phyloP scores from a whole-genome alignment of 2,113 vertebrate species.

The Thunnus thynnus region DNA sequence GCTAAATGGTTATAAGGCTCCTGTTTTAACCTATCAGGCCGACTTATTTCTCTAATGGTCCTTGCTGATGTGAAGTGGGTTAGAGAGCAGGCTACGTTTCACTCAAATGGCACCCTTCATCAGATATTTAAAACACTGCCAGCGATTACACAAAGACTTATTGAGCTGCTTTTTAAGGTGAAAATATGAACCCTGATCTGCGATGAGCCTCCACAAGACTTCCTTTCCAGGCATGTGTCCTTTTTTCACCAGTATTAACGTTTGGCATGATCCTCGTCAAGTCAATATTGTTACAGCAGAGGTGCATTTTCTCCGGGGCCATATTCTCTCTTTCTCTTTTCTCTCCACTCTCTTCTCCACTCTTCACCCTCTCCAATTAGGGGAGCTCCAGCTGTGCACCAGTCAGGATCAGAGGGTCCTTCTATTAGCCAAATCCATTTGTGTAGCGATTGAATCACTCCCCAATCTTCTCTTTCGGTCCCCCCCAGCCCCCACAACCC shows the following conservation, averaged over 20 bases:
- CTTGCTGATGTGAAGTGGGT: conserved; percentile 67
- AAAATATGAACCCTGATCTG: conserved; percentile 24
- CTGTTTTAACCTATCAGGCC: conserved; percentile 45
- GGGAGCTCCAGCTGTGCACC: conserved; percentile 84
- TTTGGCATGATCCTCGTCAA: conserved; percentile 56
- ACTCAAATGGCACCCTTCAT: conserved; percentile 42
- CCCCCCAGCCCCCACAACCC: conserved; percentile 36
- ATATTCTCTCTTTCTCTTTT: conserved; percentile 73
- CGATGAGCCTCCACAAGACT: conserved; percentile 35
- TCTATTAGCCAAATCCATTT: conserved; percentile 88
- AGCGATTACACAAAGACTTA: conserved; percentile 44
- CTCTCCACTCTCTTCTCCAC: conserved; percentile 69
- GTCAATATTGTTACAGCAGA: conserved; percentile 50
- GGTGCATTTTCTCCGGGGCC: conserved; percentile 68
- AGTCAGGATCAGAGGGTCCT: conserved; percentile 84
- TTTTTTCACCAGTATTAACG: conserved; percentile 29
- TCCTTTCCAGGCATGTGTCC: conserved; percentile 4
- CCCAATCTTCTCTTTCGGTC: conserved; percentile 73
- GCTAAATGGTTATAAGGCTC: conserved; percentile 43
- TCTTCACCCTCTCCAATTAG: conserved; percentile 85
- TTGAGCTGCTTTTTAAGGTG: conserved; percentile 31
- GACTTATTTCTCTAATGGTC: conserved; percentile 67
- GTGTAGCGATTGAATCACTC: conserved; percentile 85
- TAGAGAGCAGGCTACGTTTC: conserved; percentile 45
- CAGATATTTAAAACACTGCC: conserved; percentile 67